phyloP scores from a whole-genome alignment of 1,140 invertebrate genomes.

The Heliconius nattereri region DNA sequence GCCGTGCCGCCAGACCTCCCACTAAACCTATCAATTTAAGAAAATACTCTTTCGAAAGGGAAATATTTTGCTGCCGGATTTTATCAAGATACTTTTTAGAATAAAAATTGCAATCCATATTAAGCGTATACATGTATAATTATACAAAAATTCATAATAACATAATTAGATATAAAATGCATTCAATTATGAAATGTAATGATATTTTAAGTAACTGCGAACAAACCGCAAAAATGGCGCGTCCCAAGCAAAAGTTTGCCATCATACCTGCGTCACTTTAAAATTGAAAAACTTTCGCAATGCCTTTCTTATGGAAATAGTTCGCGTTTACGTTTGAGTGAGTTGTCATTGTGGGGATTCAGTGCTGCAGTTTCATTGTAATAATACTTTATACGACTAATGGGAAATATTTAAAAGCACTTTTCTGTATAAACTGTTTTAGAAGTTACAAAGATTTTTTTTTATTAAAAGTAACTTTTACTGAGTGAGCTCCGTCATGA shows the following conservation, averaged over 20 bases:
- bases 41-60: constrained; percentile 43
- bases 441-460: background rate
- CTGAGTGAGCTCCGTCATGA: background rate
- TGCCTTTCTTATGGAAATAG: constrained; percentile 80
- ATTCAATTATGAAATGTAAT: constrained; percentile 30
- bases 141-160: background rate
- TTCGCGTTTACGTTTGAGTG: constrained; percentile 77
- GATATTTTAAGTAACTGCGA: constrained; percentile 46
- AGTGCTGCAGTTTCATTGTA: constrained; percentile 61
- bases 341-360: constrained; percentile 79
- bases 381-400: constrained; percentile 59
- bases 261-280: constrained; percentile 80
- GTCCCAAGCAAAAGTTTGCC: constrained; percentile 73
- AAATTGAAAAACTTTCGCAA: constrained; percentile 81
- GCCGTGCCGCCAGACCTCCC: constrained; percentile 50
- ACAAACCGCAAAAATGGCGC: constrained; percentile 52
- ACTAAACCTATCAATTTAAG: constrained; percentile 65
- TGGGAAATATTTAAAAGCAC: constrained; percentile 35
- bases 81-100: background rate
- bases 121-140: background rate
- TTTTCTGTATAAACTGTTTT: constrained; percentile 23
- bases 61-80: constrained; percentile 12
- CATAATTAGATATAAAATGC: background rate
- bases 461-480: background rate
- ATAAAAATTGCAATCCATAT: background rate